Base-by-base conservation (phyloP, 2,113 vertebrate genomes). In the Podarcis muralis region DNA sequence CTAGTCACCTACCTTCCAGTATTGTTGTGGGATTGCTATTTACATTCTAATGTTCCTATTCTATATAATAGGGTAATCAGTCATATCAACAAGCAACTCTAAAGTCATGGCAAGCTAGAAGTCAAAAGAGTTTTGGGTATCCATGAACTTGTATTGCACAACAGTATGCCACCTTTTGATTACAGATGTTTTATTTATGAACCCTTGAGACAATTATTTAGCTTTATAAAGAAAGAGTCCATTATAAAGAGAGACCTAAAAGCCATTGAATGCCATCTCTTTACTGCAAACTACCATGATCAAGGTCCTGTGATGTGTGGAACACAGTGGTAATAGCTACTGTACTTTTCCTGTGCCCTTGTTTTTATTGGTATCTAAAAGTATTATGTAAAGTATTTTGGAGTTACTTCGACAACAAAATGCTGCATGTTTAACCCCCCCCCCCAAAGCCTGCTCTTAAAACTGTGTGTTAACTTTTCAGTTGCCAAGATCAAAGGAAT, bases 131-230 rank as follows among this genome's bases (percentile, higher is more conserved):
- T 87, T 91, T 85, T 93, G 79, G 27, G 81, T 88, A 76, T 68
- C 84, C 88, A 88, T 91, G 18, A 40, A 35, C 86, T 90, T 93
- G 30, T 75, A 87, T 95, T 87, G 82, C 76, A 83, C 87, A 72
- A 66, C 90, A 69, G 27, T 77, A 83, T 80, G 86, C 88, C 93
- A 66, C 88, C 76, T 40, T 91, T 80, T 92, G 88, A 90, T 81
- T 90, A 91, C 90, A 89, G 40, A 90, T 95, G 57, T 88, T 96
- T 96, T 95, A 95, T 96, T 93, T 93, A 95, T 95, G 88, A 96
- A 92, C 84, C 75, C 69, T 89, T 94, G 22, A 87, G 88, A 90
- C 92, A 95, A 93, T 94, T 95, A 95, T 48, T 1, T 48, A 48
- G 43, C 43, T 48, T 48, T 48, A 48, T 48, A 48, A 48, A 48